Percentiles rank a stretch among this genome's conserved stretches.
Evolutionary conservation across 2,797 vertebrate species (phyloP).

Genomic region (Chaunax sp.): DNA sequence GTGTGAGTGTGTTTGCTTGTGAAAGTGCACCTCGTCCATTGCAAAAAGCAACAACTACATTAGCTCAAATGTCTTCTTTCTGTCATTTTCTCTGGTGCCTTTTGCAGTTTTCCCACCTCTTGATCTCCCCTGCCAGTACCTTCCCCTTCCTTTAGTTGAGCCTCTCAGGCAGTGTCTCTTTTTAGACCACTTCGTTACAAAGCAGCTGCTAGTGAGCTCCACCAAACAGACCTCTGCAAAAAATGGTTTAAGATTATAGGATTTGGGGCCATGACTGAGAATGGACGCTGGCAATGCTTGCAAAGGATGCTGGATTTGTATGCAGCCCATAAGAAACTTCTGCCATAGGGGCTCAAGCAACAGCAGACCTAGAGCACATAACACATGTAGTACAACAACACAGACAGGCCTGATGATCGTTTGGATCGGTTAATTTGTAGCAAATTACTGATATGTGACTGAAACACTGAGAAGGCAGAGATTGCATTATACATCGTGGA

Average conservation of each 20-base stretch:
- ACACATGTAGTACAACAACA: not conserved
- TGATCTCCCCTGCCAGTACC: not conserved
- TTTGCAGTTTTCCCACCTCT: constrained; percentile 18
- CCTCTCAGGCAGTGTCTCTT: constrained; percentile 24
- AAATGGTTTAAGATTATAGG: constrained; percentile 52
- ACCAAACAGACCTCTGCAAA: constrained; percentile 44
- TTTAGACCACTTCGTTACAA: constrained; percentile 28
- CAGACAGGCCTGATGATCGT: no score
- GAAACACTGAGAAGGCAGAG: no score
- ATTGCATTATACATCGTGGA: no score
- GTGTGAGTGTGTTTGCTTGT: not conserved
- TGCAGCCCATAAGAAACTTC: constrained; percentile 25
- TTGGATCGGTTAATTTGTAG: no score
- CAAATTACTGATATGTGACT: not conserved
- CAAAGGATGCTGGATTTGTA: constrained; percentile 31
- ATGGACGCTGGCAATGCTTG: constrained; percentile 44
- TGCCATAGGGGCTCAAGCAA: constrained; percentile 10
- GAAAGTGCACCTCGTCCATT: not conserved
- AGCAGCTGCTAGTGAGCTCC: constrained; percentile 25
- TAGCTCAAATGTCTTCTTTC: not conserved
- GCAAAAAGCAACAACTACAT: no score
- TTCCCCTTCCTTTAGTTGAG: constrained; percentile 9
- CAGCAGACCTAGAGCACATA: constrained; percentile 4
- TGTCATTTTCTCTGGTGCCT: not conserved
- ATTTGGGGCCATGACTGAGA: constrained; percentile 47